Percentiles rank a stretch among this genome's conserved stretches.
These are phyloP conservation scores for Plebejus melissa DNA, from an alignment of 2,888 invertebrate species.

Conservation along the genomic window DNA sequence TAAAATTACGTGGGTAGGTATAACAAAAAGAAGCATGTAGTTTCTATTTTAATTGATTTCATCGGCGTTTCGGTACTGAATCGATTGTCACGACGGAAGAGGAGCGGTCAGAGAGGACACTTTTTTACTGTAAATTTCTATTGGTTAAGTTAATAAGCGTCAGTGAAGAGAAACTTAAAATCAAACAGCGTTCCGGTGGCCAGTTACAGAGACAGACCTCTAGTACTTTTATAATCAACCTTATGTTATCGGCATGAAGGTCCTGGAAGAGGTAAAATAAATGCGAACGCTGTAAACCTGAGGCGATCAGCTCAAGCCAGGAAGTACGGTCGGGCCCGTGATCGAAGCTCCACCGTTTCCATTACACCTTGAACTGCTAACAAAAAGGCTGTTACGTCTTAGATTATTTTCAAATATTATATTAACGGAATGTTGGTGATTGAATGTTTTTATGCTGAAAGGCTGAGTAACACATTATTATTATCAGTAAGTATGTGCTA, in stretches of 20 bases:
- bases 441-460: too few species aligned
- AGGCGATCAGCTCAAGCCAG: slow-evolving; percentile 48
- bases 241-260: not conserved
- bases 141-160: slow-evolving; percentile 20
- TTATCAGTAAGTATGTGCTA: not conserved
- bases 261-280: not conserved
- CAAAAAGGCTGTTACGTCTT: not conserved
- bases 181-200: slow-evolving; percentile 24
- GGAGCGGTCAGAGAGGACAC: not conserved
- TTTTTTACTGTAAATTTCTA: not conserved
- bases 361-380: slow-evolving; percentile 37
- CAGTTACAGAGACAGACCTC: slow-evolving; percentile 36
- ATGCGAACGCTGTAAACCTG: slow-evolving; percentile 55
- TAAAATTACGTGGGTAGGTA: not conserved
- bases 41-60: not conserved
- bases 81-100: not conserved
- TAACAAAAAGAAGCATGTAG: not conserved
- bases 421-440: too few species aligned
- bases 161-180: not conserved
- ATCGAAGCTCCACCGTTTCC: slow-evolving; percentile 51
- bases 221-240: not conserved
- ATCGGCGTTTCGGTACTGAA: not conserved
- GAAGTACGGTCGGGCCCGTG: slow-evolving; percentile 62
- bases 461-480: not conserved
- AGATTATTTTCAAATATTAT: too few species aligned